Base-by-base conservation (phyloP, 2,888 invertebrate species). In the Eucera pruinosa region DNA sequence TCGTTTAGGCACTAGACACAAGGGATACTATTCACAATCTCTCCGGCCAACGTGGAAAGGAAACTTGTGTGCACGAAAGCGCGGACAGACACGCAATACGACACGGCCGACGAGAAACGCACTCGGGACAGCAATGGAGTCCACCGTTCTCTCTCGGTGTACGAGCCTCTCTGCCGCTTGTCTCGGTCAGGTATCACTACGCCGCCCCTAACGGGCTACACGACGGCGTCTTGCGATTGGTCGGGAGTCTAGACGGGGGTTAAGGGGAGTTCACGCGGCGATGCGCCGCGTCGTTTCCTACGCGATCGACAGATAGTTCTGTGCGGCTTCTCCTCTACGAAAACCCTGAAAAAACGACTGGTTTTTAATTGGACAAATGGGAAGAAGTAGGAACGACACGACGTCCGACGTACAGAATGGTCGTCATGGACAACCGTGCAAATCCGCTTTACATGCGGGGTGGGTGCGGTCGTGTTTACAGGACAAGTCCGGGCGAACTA, bases 401-500 rank as follows among this genome's bases (percentile, higher is more conserved):
- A 45, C 48, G 33, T 54, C 65, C 43, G 65, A 55, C 60, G 68
- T 50, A 47, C 62, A 45, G 68, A 62, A 68, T 54, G 66, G 25
- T 55, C 50, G 68, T 60, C 71, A 60, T 64, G 54, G 78, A 54
- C 71, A 47, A 58, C 64, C 80, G 76, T 80, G 78, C 73, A 75
- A 82, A 85, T 85, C 78, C 83, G 81, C 81, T 85, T 84, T 82
- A 82, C 80, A 80, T 83, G 83, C 80, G 83, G 80, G 82, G 88
- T 88, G 93, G 93, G 93, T 94, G 94, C 94, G 94, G 94, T 94
- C 95, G 94, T 95, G 94, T 94, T 94, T 95, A 95, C 94, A 94
- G 94, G 94, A 94, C 94, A 89, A 89, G 94, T 94, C 94, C 93
- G 91, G 91, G 90, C 91, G 89, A 91, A 91, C 91, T 91, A 91